phyloP scores from a whole-genome alignment of 2,888 invertebrate genomes.

The Nyleta sp. region DNA sequence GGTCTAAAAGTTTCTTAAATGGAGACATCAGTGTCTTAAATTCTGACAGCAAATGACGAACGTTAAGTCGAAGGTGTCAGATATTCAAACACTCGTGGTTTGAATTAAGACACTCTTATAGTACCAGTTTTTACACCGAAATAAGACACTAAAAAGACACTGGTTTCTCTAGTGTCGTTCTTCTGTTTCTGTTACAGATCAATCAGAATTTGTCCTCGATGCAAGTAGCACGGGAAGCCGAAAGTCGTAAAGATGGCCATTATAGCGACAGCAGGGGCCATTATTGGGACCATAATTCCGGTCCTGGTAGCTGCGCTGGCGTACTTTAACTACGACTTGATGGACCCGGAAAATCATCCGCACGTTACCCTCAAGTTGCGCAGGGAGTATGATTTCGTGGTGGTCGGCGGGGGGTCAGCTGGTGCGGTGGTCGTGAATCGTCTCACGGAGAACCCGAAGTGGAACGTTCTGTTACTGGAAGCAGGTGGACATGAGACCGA shows the following conservation, averaged over 20 bases:
- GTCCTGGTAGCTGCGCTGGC: slow-evolving; percentile 89
- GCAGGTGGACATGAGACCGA: slow-evolving; percentile 95
- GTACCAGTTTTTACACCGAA: too few species aligned
- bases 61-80: too few species aligned
- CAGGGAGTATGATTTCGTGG: slow-evolving; percentile 91
- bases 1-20: too few species aligned
- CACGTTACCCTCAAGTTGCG: slow-evolving; percentile 85
- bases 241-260: slow-evolving; percentile 75
- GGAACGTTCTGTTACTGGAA: slow-evolving; percentile 91
- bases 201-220: slow-evolving; percentile 37
- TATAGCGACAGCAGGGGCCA: slow-evolving; percentile 85
- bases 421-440: slow-evolving; percentile 93
- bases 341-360: slow-evolving; percentile 92
- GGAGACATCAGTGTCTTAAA: too few species aligned
- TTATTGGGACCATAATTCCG: slow-evolving; percentile 90
- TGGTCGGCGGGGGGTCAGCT: slow-evolving; percentile 93
- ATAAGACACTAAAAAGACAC: too few species aligned
- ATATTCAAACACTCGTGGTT: too few species aligned
- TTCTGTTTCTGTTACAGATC: slow-evolving; percentile 19
- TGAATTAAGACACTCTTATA: too few species aligned
- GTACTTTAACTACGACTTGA: slow-evolving; percentile 92
- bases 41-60: too few species aligned
- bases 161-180: too few species aligned
- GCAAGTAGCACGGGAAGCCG: slow-evolving; percentile 43
- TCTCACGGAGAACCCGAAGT: slow-evolving; percentile 89